Evolutionary conservation across 2,113 vertebrate species (phyloP), one percentile per base, ranked within the genome.

Genomic region (Anoplopoma fimbria): DNA sequence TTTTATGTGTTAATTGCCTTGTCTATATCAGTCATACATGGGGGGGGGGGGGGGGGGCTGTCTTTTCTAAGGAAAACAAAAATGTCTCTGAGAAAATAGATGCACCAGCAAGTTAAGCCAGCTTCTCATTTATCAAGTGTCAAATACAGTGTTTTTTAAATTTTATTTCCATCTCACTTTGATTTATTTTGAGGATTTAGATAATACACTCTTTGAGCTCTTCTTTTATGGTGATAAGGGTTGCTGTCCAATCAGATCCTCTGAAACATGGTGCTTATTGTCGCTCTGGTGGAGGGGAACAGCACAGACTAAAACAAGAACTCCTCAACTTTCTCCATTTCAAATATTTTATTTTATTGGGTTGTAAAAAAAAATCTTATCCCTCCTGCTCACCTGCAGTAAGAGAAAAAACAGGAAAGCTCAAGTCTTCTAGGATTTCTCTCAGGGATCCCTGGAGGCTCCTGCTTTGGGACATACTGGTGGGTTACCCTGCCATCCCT

Each of bases 221-320:
- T 34, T 40, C 17, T 72, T 73, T 81, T 23, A 73, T n/a, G 51
- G 15, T 19, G 68, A 31, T 72, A 65, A 33, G 9, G 40, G 45
- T 45, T 72, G 60, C 60, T 70, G 42, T 81, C 38, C 76, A 69
- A 25, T 87, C 58, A 86, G 10, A n/a, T 67, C 55, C 33, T 67
- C 70, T 79, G 57, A 76, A 40, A 61, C 81, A 69, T 88, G 85
- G 69, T 87, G 83, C 81, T 88, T 85, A 80, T 86, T 89, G 42
- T 74, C 17, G 29, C 63, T n/a, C 47, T 75, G 61, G 29, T 72
- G n/a, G 27, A 69, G 62, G 15, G 4, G 6, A 61, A 2, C 19
- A 29, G 36, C 19, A 9, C 25, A 1, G n/a, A 45, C 23, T 4
- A 12, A 19, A 75, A 19, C 63, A 51, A 55, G 36, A 33, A 19